These are phyloP conservation scores for Tapera naevia DNA, from an alignment of 2,797 vertebrate species.

Conservation along the genomic window DNA sequence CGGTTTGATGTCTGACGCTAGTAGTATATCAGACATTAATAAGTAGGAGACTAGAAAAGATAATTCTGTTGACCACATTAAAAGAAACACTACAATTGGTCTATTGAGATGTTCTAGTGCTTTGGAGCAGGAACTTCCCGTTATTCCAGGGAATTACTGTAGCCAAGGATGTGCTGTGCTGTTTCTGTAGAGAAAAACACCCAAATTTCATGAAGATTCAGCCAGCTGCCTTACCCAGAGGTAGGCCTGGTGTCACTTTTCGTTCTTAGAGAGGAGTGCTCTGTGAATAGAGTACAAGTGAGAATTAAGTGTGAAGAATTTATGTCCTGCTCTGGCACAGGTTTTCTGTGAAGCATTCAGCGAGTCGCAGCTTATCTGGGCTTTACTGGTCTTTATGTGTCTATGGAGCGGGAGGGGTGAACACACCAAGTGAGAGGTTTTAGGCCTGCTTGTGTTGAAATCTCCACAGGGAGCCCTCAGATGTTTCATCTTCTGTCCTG, in stretches of 20 bases:
- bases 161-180: neutral
- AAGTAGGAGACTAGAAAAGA: neutral
- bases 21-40: neutral
- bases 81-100: neutral
- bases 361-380: neutral
- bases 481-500: neutral
- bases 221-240: fast-evolving
- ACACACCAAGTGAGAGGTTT: neutral
- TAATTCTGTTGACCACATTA: neutral
- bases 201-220: neutral
- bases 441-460: neutral
- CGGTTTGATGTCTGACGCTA: neutral
- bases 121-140: neutral
- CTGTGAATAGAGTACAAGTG: fast-evolving
- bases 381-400: neutral
- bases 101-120: neutral
- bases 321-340: neutral
- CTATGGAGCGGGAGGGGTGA: neutral
- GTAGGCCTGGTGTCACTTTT: neutral
- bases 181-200: neutral
- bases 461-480: neutral
- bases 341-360: neutral
- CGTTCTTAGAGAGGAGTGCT: neutral
- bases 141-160: neutral
- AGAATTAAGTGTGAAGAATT: neutral